These are phyloP conservation scores for Rhodinocichla rosea DNA, from an alignment of 2,113 vertebrate species.

Conservation along the genomic window DNA sequence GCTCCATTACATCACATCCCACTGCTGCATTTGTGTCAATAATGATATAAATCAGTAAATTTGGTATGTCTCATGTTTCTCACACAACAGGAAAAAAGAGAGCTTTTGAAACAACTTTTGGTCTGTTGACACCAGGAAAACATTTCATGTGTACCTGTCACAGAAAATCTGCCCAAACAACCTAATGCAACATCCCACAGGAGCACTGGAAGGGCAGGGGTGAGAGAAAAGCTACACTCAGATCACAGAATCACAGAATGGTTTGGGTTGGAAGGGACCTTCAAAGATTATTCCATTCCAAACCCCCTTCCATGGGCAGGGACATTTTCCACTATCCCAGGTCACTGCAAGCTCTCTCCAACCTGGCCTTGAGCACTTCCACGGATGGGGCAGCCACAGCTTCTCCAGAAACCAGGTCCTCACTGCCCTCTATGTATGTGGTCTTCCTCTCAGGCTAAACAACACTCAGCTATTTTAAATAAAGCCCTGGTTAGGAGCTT, in stretches of 20 bases:
- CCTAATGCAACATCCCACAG: rapidly evolving
- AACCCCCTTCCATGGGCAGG: rapidly evolving
- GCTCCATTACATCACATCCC: background rate
- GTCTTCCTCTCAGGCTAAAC: background rate
- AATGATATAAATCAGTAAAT: background rate
- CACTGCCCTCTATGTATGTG: background rate
- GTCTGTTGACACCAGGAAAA: background rate
- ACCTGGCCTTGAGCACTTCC: background rate
- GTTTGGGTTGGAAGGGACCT: background rate
- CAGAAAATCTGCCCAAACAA: background rate
- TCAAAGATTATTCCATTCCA: background rate
- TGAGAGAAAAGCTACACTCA: background rate
- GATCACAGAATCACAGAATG: background rate
- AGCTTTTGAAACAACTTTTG: background rate
- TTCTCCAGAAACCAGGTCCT: background rate
- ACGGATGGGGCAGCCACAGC: background rate
- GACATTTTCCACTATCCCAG: background rate
- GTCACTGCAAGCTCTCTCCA: background rate
- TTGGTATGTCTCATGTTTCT: background rate
- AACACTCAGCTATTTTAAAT: background rate
- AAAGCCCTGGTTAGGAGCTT: background rate
- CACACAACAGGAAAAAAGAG: background rate
- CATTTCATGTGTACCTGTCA: rapidly evolving
- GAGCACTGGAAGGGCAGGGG: background rate
- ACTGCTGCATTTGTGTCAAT: background rate